These are phyloP conservation scores for Blastobasis adustella DNA, from an alignment of 2,888 invertebrate species.

Conservation along the genomic window DNA sequence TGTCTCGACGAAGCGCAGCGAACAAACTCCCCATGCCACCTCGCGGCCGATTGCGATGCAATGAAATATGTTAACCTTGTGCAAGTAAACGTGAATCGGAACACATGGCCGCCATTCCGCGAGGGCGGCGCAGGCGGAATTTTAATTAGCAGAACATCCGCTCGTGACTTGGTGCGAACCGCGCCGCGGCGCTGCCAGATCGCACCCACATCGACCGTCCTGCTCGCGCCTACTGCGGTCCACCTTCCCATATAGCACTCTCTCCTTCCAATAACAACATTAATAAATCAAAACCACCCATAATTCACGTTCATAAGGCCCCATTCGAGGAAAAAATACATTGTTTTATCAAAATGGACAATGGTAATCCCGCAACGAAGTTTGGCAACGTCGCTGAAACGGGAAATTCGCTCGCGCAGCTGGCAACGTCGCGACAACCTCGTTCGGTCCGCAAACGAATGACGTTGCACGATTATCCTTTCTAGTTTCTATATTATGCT, in stretches of 20 bases:
- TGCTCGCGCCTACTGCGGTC: conserved; percentile 39
- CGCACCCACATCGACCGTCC: conserved; percentile 29
- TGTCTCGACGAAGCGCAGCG: conserved; percentile 39
- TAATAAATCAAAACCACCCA: conserved; percentile 28
- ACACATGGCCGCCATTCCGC: conserved; percentile 70
- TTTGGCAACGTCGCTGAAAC: conserved; percentile 60
- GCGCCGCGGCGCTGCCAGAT: conserved; percentile 66
- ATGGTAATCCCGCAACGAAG: conserved; percentile 49
- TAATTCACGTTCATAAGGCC: conserved; percentile 37
- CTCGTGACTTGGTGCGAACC: conserved; percentile 61
- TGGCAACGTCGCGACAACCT: conserved; percentile 68
- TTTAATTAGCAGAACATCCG: conserved; percentile 76
- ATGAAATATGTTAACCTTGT: conserved; percentile 67
- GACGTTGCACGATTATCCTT: conserved; percentile 71
- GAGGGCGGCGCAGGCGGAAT: conserved; percentile 73
- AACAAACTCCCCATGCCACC: conserved; percentile 35
- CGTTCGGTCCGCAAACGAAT: conserved; percentile 52
- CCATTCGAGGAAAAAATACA: conserved; percentile 24
- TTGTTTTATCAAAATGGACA: conserved; percentile 35
- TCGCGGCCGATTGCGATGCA: conserved; percentile 43
- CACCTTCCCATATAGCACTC: conserved; percentile 26
- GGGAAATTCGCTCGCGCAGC: conserved; percentile 55
- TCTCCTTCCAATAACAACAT: conserved; percentile 31
- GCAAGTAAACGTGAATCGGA: conserved; percentile 67
- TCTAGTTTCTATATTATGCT: conserved; percentile 66